Evolutionary conservation across 2,113 vertebrate genomes (phyloP), one percentile per base, ranked within the genome.

Genomic region (Clarias magur): DNA sequence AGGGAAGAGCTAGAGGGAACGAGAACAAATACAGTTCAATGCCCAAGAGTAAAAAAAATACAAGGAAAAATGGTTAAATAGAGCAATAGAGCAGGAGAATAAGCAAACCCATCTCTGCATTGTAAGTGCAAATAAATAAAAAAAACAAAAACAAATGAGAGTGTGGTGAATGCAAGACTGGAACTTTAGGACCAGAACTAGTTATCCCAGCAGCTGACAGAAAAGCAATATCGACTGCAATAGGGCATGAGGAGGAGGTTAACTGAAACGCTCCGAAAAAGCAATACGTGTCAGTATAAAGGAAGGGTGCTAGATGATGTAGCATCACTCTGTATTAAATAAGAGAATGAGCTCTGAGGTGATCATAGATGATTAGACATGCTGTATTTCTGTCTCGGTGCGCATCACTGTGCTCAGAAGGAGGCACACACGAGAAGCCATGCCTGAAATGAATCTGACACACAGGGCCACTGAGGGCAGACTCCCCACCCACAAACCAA

Each of bases 291-390:
- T 80, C 0, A 3, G 12, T 9, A 8, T 34, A 80, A 57, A 48
- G n/a, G 83, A 54, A 85, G 70, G 54, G 68, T 84, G 83, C 65
- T 27, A 65, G 86, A 76, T 90, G 90, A 93, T 91, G 91, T 92
- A 91, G 90, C 38, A 82, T 72, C 4, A 17, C 15, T 62, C 21
- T 62, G 57, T 59, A n/a, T 10, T 8, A 54, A 67, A 27, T 65
- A 25, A 80, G n/a, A n/a, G 42, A 54, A 62, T 67, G 83, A 78
- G 25, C 48, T 86, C 54, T 60, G 84, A 13, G 87, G 83, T 89
- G 83, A 86, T 91, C 91, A 88, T 90, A 90, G 90, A 93, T 84
- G 60, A 88, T 88, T 83, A 78, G 87, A 92, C 92, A 93, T 92
- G 93, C n/a, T 93, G 92, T 90, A 90, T 88, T 56, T 75, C 88